These are phyloP conservation scores for Mechanitis messenoides DNA, from an alignment of 2,888 invertebrate species.

Conservation along the genomic window DNA sequence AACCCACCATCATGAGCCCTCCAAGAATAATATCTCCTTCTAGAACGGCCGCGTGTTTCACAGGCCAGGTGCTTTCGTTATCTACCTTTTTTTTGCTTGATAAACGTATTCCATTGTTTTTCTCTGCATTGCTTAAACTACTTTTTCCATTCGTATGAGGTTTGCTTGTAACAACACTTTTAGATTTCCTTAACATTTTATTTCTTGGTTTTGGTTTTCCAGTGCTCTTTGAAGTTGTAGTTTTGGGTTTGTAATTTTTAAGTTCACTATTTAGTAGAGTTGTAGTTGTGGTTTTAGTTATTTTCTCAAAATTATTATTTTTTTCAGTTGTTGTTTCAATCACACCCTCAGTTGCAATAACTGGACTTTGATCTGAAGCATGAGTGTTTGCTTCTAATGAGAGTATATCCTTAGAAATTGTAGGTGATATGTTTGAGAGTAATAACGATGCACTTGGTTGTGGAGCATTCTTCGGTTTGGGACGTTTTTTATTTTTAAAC, in stretches of 20 bases:
- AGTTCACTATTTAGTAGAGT: neutral
- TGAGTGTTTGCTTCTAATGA: neutral
- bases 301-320: neutral
- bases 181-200: conserved; percentile 30
- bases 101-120: conserved; percentile 28
- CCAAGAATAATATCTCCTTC: conserved; percentile 90
- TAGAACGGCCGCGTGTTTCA: conserved; percentile 86
- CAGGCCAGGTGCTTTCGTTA: conserved; percentile 78
- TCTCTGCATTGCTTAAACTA: conserved; percentile 7
- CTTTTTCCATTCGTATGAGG: neutral
- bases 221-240: neutral
- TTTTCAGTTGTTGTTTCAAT: neutral
- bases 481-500: conserved; percentile 46
- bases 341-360: neutral
- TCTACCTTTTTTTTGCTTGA: conserved; percentile 31
- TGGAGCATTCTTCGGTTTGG: conserved; percentile 25
- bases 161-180: conserved; percentile 23
- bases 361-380: neutral
- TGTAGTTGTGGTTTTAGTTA: conserved; percentile 5
- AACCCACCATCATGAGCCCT: conserved; percentile 89
- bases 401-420: neutral
- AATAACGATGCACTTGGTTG: conserved; percentile 43
- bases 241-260: neutral
- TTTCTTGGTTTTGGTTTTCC: conserved; percentile 20
- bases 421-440: conserved; percentile 25